Evolutionary conservation across 2,797 vertebrate genomes (phyloP), one percentile per base, ranked within the genome.

Genomic region (Sebastes paucispinis): DNA sequence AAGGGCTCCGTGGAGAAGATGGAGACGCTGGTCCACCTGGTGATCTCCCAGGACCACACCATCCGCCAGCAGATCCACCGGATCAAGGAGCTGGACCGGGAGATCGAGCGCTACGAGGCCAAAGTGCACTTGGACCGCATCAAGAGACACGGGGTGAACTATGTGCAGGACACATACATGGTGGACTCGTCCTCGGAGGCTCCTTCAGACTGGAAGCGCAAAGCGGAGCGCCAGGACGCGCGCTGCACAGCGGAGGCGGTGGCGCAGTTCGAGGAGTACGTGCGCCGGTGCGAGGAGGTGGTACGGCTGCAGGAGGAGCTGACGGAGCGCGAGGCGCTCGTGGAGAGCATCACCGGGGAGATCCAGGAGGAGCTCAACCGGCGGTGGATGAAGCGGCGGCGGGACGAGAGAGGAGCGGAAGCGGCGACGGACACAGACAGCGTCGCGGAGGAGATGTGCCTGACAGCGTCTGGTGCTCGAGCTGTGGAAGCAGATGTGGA

Each of bases 1-100:
- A 88, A 94, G 34, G 71, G 89, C 12, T 94, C 96, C 0, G 93
- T 93, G 81, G 97, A 97, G 91, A 97, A 96, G 89, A 98, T 99
- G 98, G 98, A 99, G 95, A 99, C 97, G 4, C 86, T 99, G 92
- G 98, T 98, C 43, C 98, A 99, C 81, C 87, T 99, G 87, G 98
- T 99, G 67, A 96, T 99, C 24, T 99, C 98, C 1, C 98, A 99
- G 95, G 98, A 99, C 75, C 98, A 99, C 95, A 99, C 98, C 57
- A 97, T 99, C 91, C 96, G 98, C 8, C 98, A 99, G 95, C 98
- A 99, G 96, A 77, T 98, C 69, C 96, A 98, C 89, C 94, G 98
- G 86, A 93, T 99, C 65, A 94, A 94, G 62, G 98, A 99, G 82
- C 91, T 99, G 92, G 98, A 99, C 93, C 85, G 95, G 0, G 97